These are phyloP conservation scores for Tanypteryx hageni DNA, from an alignment of 2,888 invertebrate genomes.

Conservation along the genomic window DNA sequence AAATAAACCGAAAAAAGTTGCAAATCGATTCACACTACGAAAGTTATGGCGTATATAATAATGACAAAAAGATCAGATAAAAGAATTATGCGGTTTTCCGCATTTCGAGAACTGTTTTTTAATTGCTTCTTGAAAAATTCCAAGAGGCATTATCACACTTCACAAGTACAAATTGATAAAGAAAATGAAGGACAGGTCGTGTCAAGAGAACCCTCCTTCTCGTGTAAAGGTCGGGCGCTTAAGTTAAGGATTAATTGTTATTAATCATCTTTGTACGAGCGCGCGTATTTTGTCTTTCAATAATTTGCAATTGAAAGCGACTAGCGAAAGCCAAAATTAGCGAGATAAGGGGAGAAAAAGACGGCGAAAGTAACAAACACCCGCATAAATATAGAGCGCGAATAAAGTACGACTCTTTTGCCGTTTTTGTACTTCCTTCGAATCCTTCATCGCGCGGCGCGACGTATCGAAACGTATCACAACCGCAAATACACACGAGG, in stretches of 20 bases:
- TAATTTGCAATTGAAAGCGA: background rate
- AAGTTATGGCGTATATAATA: no score
- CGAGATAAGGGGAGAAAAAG: background rate
- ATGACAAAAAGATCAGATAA: no score
- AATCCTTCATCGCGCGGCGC: background rate
- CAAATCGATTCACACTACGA: no score
- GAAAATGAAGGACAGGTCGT: background rate
- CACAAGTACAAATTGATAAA: background rate
- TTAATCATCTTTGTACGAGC: background rate
- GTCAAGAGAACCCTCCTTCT: background rate
- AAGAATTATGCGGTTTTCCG: no score
- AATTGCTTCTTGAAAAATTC: no score
- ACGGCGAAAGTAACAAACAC: no score
- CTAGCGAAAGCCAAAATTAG: conserved; percentile 11
- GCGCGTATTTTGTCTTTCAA: background rate
- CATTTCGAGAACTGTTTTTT: no score
- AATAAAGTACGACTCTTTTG: background rate
- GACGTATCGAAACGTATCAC: background rate
- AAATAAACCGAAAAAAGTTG: no score
- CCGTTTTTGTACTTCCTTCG: background rate
- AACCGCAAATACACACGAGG: background rate
- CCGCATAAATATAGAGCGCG: background rate
- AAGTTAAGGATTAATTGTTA: background rate
- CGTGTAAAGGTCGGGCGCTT: background rate
- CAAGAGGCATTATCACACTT: background rate